phyloP scores from a whole-genome alignment of 2,113 vertebrate genomes.

The Porphyrio hochstetteri region DNA sequence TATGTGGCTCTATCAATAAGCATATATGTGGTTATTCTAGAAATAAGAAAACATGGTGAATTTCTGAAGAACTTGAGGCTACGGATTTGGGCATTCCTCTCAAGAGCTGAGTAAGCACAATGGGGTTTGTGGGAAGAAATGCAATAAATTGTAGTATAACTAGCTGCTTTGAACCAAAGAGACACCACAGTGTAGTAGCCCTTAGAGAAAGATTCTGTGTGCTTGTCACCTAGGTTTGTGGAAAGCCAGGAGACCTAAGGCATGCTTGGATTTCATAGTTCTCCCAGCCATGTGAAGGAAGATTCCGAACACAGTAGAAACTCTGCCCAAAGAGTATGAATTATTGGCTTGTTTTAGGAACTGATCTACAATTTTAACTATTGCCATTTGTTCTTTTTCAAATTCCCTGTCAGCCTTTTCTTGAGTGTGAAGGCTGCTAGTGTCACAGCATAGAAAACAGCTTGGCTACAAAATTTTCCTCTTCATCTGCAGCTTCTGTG shows the following conservation, averaged over 20 bases:
- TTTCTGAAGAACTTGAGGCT: conserved; percentile 17
- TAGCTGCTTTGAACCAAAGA: background rate
- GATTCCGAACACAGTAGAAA: background rate
- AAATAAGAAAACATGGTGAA: background rate
- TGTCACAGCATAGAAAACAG: background rate
- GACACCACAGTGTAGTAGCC: background rate
- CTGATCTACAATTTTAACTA: background rate
- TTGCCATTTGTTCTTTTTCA: background rate
- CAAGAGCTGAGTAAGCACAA: conserved; percentile 43
- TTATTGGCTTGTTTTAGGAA: background rate
- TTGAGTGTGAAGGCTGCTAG: background rate
- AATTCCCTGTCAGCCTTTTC: background rate
- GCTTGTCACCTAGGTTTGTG: background rate
- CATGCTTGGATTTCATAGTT: background rate
- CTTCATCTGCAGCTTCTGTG: background rate
- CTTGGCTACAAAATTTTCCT: background rate
- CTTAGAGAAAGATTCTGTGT: background rate
- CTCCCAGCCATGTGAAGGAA: background rate
- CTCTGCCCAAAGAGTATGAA: background rate
- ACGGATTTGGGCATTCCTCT: background rate
- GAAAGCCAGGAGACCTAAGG: background rate
- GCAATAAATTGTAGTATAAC: background rate
- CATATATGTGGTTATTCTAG: conserved; percentile 16
- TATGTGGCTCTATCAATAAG: background rate
- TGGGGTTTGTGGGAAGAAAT: background rate